phyloP scores from a whole-genome alignment of 2,797 vertebrate species.

The Sebastes oblongus region DNA sequence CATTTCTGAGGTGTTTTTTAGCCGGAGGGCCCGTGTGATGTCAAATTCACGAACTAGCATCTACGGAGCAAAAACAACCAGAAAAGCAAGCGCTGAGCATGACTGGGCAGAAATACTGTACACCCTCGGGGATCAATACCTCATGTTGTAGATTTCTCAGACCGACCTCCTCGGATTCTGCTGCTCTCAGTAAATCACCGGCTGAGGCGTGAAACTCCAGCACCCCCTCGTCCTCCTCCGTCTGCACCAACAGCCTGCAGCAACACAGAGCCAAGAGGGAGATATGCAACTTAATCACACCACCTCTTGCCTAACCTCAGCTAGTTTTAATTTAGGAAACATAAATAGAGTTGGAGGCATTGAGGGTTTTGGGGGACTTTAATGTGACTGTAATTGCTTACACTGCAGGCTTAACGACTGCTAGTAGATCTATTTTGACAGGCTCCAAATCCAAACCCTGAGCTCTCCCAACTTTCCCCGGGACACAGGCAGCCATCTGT shows the following conservation, averaged over 20 bases:
- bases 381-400: constrained; percentile 76
- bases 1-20: constrained; percentile 86
- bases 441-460: constrained; percentile 82
- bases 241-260: constrained; percentile 86
- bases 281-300: constrained; percentile 53
- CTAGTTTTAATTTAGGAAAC: constrained; percentile 59
- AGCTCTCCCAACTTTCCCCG: constrained; percentile 79
- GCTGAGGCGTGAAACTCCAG: constrained; percentile 85
- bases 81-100: background rate
- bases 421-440: constrained; percentile 83
- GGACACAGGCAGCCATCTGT: constrained; percentile 79
- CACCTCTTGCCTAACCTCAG: constrained; percentile 47
- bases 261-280: constrained; percentile 32
- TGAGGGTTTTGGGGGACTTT: constrained; percentile 15
- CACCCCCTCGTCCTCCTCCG: constrained; percentile 72
- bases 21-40: constrained; percentile 78
- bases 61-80: constrained; percentile 47
- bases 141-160: constrained; percentile 6
- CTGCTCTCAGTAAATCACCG: constrained; percentile 83
- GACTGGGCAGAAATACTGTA: background rate
- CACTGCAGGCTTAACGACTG: constrained; percentile 81
- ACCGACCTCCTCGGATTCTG: constrained; percentile 67
- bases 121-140: background rate
- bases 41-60: constrained; percentile 75
- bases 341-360: constrained; percentile 48